Evolutionary conservation across 2,797 vertebrate genomes (phyloP).

Genomic region (Sebastolobus altivelis): DNA sequence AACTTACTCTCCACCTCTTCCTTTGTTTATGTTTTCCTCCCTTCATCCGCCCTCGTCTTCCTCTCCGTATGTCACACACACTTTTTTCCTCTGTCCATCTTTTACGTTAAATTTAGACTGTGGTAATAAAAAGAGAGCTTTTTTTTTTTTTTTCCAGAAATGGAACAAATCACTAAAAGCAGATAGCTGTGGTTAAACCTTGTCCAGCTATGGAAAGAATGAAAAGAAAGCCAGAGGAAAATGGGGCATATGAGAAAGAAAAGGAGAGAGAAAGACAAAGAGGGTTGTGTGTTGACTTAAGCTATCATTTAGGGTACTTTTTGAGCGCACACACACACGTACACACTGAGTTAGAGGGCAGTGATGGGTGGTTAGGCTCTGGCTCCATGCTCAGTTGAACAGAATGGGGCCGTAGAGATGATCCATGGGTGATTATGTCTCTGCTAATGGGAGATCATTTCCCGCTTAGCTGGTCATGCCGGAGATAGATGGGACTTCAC

Average conservation of each 20-base stretch:
- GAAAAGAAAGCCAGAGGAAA: constrained; percentile 30
- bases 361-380: constrained; percentile 78
- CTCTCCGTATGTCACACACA: constrained; percentile 41
- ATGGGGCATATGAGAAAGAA: constrained; percentile 19
- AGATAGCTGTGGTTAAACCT: constrained; percentile 35
- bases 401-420: constrained; percentile 87
- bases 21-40: constrained; percentile 69
- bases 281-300: constrained; percentile 71
- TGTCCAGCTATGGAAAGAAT: constrained; percentile 23
- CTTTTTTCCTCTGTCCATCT: constrained; percentile 34
- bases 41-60: constrained; percentile 37
- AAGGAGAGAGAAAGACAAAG: constrained; percentile 41
- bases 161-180: constrained; percentile 40
- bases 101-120: constrained; percentile 47
- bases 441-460: constrained; percentile 87
- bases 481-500: constrained; percentile 80
- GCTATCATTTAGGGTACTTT: constrained; percentile 66
- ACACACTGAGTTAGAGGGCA: constrained; percentile 69
- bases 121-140: constrained; percentile 27
- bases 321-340: constrained; percentile 26
- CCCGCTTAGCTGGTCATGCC: constrained; percentile 85
- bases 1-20: constrained; percentile 53
- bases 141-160: constrained; percentile 15
- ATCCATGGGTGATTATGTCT: constrained; percentile 89
- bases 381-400: constrained; percentile 85